phyloP scores from a whole-genome alignment of 2,888 invertebrate species.

The Dilophus febrilis region DNA sequence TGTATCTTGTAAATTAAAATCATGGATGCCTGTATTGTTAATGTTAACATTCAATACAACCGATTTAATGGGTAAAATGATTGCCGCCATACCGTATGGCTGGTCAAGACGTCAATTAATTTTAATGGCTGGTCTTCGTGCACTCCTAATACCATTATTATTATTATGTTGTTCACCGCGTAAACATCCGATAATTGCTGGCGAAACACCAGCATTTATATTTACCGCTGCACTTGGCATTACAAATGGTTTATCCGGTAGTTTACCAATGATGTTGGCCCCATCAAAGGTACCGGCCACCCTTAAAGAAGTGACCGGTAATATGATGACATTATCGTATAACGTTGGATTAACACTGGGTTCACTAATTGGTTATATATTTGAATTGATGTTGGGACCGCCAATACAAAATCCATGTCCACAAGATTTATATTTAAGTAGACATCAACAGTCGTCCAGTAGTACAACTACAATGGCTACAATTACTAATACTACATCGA shows the following conservation, averaged over 20 bases:
- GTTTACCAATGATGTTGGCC: constrained; percentile 84
- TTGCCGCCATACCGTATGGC: constrained; percentile 64
- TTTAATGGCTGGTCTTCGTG: constrained; percentile 51
- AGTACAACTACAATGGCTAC: constrained; percentile 15
- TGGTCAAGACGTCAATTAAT: constrained; percentile 69
- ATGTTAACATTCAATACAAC: constrained; percentile 80
- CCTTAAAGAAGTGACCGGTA: constrained; percentile 78
- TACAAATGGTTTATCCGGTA: constrained; percentile 76
- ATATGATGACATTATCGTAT: constrained; percentile 86
- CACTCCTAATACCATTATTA: constrained; percentile 63
- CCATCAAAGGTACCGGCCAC: constrained; percentile 73
- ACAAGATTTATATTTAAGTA: constrained; percentile 20
- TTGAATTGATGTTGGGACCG: constrained; percentile 46
- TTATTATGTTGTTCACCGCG: constrained; percentile 69
- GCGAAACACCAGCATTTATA: constrained; percentile 46
- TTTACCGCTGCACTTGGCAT: constrained; percentile 57
- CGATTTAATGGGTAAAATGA: constrained; percentile 68
- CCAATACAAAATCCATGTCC: constrained; percentile 33
- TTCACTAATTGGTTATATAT: constrained; percentile 64
- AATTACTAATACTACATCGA: constrained; percentile 12
- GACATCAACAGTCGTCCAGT: constrained; percentile 22
- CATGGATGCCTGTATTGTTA: constrained; percentile 83
- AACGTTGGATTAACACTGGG: constrained; percentile 74
- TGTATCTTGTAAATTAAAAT: constrained; percentile 59
- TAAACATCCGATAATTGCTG: constrained; percentile 50